Evolutionary conservation across 2,888 invertebrate genomes (phyloP), one percentile per base, ranked within the genome.

Genomic region (Acronicta leporina): DNA sequence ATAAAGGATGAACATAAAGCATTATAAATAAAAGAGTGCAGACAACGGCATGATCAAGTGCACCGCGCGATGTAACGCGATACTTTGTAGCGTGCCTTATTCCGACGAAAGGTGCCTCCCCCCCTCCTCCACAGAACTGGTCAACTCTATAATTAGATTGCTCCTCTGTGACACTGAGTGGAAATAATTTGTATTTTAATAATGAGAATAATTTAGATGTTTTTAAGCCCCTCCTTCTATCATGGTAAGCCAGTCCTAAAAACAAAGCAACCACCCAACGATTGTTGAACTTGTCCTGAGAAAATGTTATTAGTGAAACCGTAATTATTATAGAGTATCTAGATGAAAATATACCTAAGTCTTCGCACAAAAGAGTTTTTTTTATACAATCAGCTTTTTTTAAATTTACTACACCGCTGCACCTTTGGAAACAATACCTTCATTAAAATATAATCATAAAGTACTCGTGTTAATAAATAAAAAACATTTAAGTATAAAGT

Each of bases 11-110:
- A 57, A 72, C 50, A 67, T 81, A 85, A 84, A 83, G 79, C 81
- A 81, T 38, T 70, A 87, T 84, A 90, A 91, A 92, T 88, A 92
- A 91, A 90, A 88, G 84, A 87, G 82, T 64, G 67, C 77, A 82
- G 90, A 90, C 90, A 89, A 90, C 91, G 87, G 87, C 88, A 91
- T 91, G 92, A 92, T 92, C 92, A 92, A 92, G 91, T 91, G 88
- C 87, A 88, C 89, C 87, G 89, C 88, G 75, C 87, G 88, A 88
- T 90, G 93, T 92, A 92, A 93, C 87, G 81, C 82, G 93, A 93
- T 92, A 92, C 86, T 86, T 82, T 83, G 85, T 85, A 77, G 84
- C 83, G 87, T 84, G 87, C 87, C 83, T 87, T 88, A 89, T 87
- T 83, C 82, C 78, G 79, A 80, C 70, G 71, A 77, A 75, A 75